Base-by-base conservation (phyloP, 2,113 vertebrate genomes). In the Terrapene triunguis region DNA sequence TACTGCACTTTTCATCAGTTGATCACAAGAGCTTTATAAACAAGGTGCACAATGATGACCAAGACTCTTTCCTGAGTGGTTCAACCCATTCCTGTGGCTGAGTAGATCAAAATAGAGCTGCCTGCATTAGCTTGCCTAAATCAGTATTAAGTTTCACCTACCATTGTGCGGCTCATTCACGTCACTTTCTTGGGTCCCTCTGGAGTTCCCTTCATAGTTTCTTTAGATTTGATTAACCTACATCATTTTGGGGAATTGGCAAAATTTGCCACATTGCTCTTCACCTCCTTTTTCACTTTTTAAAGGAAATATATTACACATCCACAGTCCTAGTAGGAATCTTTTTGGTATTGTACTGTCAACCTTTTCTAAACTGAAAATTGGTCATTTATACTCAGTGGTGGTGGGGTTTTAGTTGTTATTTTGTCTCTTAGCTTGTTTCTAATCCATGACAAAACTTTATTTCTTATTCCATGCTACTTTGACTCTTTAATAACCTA, bases 381-480 rank as follows among this genome's bases (percentile, higher is more conserved):
- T 10, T 59, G 25, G n/a, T 19, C 0, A 0, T 11, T 5, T 6
- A 3, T 72, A 89, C 90, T 54, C 82, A 5, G 5, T 0, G 0
- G 19, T 57, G 17, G 29, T 78, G 13, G 19, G 19, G 22, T 76
- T 76, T 76, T 44, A 24, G 19, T 42, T 74, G 21, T 74, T 42
- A 21, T 76, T 76, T 44, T 9, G 5, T 44, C 38, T 76, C 9
- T 76, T 76, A 38, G n/a, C 72, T 76, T 11, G 11, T 25, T 42
- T 38, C 72, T 76, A 76, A 76, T 44, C 24, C 10, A 76, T 76
- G 72, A 44, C 72, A 76, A 76, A 76, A 76, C 12, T 76, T 25
- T 76, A 25, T 44, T 76, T 24, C 35, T 44, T 74, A 42, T 10
- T 76, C 72, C 24, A 25, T 25, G 21, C 22, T 38, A 38, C 19